These are phyloP conservation scores for Semaprochilodus insignis DNA, from an alignment of 2,797 vertebrate species.

Conservation along the genomic window DNA sequence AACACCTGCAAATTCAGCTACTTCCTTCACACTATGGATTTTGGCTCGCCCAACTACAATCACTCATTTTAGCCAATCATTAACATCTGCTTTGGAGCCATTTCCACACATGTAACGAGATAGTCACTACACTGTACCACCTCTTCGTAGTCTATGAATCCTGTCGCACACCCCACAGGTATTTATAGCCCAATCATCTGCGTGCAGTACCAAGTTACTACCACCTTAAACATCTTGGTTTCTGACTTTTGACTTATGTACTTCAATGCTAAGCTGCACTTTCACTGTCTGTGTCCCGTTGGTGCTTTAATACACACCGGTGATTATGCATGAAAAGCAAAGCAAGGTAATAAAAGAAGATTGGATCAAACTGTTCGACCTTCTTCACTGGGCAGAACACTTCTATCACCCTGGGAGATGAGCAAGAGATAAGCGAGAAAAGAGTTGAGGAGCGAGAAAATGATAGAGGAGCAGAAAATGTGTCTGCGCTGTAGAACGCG, in stretches of 20 bases:
- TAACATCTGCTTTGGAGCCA: no score
- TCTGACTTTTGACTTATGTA: background rate
- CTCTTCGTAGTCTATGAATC: no score
- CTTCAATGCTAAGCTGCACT: background rate
- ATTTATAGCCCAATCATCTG: no score
- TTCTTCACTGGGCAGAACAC: background rate
- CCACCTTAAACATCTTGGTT: background rate
- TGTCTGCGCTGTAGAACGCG: constrained; percentile 22
- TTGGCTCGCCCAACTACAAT: no score
- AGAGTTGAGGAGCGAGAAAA: background rate
- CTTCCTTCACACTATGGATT: no score
- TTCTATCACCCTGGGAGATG: background rate
- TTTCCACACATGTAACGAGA: no score
- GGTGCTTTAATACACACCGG: background rate
- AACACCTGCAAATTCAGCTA: no score
- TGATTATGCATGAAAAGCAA: background rate
- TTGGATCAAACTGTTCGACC: background rate
- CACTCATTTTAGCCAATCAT: no score
- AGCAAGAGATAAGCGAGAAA: background rate
- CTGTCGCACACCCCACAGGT: no score
- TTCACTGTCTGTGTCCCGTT: background rate
- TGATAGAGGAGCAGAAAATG: constrained; percentile 21
- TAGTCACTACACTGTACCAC: no score
- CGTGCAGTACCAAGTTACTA: no score
- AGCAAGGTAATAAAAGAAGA: background rate